These are phyloP conservation scores for Melanerpes formicivorus DNA, from an alignment of 2,113 vertebrate species.

Conservation along the genomic window DNA sequence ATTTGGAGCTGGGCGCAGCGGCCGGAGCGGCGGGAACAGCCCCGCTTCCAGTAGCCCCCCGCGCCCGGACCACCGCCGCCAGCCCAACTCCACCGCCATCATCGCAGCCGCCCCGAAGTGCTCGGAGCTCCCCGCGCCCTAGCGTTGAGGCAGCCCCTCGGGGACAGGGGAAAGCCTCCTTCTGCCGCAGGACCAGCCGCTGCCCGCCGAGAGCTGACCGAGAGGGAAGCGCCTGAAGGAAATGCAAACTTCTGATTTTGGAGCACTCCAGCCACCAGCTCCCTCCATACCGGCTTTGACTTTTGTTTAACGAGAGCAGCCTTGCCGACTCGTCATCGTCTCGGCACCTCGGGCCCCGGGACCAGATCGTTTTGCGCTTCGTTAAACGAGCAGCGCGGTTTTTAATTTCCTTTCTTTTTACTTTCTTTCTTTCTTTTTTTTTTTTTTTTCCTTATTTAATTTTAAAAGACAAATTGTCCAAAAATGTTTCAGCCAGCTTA, in stretches of 20 bases:
- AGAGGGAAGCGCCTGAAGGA: not conserved
- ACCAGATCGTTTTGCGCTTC: not conserved
- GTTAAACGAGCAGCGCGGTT: not conserved
- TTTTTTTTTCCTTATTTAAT: not conserved
- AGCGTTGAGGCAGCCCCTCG: not conserved
- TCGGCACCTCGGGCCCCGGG: not conserved
- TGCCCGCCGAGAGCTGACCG: not conserved
- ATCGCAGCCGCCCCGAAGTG: not conserved
- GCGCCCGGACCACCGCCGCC: not conserved
- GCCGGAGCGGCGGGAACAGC: constrained; percentile 19
- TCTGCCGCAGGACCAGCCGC: not conserved
- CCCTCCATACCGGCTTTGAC: not conserved
- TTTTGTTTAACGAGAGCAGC: not conserved
- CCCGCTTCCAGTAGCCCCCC: not conserved
- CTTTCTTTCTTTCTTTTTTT: too few species aligned
- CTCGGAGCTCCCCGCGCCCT: not conserved
- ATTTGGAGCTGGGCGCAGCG: constrained; percentile 13
- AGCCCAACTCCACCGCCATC: not conserved
- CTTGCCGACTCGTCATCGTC: not conserved
- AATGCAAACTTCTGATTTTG: not conserved
- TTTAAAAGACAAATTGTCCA: not conserved
- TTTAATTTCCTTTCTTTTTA: fast-evolving
- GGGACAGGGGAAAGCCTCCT: not conserved
- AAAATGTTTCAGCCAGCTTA: not conserved
- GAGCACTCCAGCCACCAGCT: not conserved